Evolutionary conservation across 2,888 invertebrate genomes (phyloP), one percentile per base, ranked within the genome.

Genomic region (Drosophila barbarae): DNA sequence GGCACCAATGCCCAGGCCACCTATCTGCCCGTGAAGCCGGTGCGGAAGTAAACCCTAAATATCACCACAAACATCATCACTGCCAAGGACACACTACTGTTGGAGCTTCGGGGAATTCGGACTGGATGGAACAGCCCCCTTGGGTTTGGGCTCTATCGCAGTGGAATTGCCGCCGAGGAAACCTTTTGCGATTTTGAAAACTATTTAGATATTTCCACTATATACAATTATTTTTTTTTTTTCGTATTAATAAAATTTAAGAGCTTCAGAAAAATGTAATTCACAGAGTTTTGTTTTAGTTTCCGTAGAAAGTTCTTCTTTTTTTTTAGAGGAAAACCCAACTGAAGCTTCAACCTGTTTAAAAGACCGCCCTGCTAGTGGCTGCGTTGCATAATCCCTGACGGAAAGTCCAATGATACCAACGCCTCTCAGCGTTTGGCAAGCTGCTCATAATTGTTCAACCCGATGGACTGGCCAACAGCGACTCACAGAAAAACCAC

Each of bases 1-100:
- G 41, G 69, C 55, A 65, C 55, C 69, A 64, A 55, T 36, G 36
- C 75, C 35, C 80, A 64, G 63, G 81, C 79, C 42, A 73, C 72
- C 21, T 86, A 86, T 53, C 69, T 86, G 74, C 87, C 86, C 41
- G 34, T 78, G 32, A 82, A 74, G 64, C 80, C 82, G 9, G 68
- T 68, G 18, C 53, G 68, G n/a, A 68, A 68, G 68, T 68, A 67
- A 23, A 4, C 23, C 23, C 23, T 21, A 3, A 21, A 21, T 21
- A 23, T 5, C 23, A 23, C 23, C 23, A 23, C 23, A 5, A 23
- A 23, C 30, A 8, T 18, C 38, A 23, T 7, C 50, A 60, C 63
- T 60, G 51, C 52, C 63, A 39, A 28, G 13, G 10, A 28, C 28
- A 26, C n/a, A 42, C 61, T 15, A 3, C 6, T 21, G 54, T 35